Evolutionary conservation across 2,888 invertebrate species (phyloP), one percentile per base, ranked within the genome.

Genomic region (Pseudococcus jackbeardsleyi): DNA sequence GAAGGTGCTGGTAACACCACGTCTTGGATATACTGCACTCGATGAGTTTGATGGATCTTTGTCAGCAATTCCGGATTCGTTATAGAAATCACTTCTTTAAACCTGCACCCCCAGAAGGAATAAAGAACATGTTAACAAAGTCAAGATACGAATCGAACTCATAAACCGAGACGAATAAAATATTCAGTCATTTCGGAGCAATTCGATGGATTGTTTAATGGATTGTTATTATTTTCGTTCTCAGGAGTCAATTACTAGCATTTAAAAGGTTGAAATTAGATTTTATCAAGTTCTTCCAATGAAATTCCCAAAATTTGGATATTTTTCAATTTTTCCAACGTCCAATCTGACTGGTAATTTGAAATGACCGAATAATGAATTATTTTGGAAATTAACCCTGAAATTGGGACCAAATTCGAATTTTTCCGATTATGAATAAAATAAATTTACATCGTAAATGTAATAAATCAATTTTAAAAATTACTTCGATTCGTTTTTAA

Each of bases 1-100:
- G 98, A 98, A 15, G 99, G 99, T 85, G 99, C 98, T 39, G 99
- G 99, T 91, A 99, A 93, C 91, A 99, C 99, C 91, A 99, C 98
- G 93, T 99, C 99, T 91, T 97, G 97, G 91, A 99, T 99, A 93
- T 99, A 99, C 93, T 99, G 99, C 91, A 99, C 99, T 92, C 99
- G 95, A 93, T 99, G 99, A 89, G 99, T 99, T 93, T 99, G 99
- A 93, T 99, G 99, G 90, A 99, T 99, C 94, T 99, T 99, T 89
- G 97, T 96, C 90, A 98, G 93, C 90, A 99, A 94, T 93, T 99
- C 99, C 90, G 94, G 94, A 92, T 99, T 99, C 91, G 96, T 95
- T 89, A 99, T 98, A 89, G 98, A 98, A 91, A 99, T 96, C 89
- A 97, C 97, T 92, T 97, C 97, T 91, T 96, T 95, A 92, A 97